phyloP scores from a whole-genome alignment of 2,888 invertebrate genomes.

The Lycaena phlaeas region DNA sequence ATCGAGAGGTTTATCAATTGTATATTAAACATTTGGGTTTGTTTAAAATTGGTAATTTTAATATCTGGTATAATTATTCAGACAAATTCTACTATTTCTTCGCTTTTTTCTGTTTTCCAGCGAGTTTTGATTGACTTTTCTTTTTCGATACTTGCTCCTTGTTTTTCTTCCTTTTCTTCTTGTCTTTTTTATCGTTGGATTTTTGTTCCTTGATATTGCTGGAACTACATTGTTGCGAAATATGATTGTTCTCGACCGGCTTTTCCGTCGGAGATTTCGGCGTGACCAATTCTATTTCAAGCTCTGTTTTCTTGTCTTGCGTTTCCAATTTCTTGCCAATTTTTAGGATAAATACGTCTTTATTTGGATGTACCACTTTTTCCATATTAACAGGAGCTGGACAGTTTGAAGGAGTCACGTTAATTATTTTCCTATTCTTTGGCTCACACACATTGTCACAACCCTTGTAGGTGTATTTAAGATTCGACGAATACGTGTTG shows the following conservation, averaged over 20 bases:
- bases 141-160: slow-evolving; percentile 24
- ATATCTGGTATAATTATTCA: no score
- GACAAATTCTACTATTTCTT: no score
- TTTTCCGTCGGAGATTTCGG: slow-evolving; percentile 44
- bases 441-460: slow-evolving; percentile 31
- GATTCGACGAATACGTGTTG: slow-evolving; percentile 42
- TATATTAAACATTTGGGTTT: no score
- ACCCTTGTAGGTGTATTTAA: slow-evolving; percentile 48
- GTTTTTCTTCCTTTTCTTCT: slow-evolving; percentile 23
- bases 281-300: slow-evolving; percentile 60
- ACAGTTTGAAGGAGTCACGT: slow-evolving; percentile 55
- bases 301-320: slow-evolving; percentile 58
- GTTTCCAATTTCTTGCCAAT: slow-evolving; percentile 63
- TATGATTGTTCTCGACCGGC: slow-evolving; percentile 27
- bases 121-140: slow-evolving; percentile 23
- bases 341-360: slow-evolving; percentile 62
- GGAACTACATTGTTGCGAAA: slow-evolving; percentile 40
- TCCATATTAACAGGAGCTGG: slow-evolving; percentile 52
- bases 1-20: no score
- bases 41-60: no score
- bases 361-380: slow-evolving; percentile 45
- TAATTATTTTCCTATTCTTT: slow-evolving; percentile 39
- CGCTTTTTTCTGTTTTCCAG: slow-evolving; percentile 19
- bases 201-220: slow-evolving; percentile 16
- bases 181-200: slow-evolving; percentile 19